Conservation (phyloP, 2,113 vertebrate species). For the Dicentrarchus labrax region DNA sequence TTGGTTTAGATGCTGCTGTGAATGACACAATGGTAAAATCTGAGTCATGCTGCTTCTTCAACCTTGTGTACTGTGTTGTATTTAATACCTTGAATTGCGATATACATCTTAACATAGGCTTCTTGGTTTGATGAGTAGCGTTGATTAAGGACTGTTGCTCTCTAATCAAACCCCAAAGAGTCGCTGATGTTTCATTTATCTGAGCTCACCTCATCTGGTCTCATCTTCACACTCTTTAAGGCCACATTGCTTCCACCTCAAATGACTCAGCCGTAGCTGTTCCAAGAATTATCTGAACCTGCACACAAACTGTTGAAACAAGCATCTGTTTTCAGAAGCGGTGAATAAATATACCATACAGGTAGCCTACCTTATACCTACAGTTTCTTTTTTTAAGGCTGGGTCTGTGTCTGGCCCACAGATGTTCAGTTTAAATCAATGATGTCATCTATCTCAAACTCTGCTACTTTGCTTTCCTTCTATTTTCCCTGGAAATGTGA, state of each 20-base stretch:
- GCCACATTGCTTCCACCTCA: not conserved
- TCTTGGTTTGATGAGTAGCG: too few relatives aligned
- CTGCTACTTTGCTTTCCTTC: constrained; percentile 48
- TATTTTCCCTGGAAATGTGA: constrained; percentile 53
- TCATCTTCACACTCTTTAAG: not conserved
- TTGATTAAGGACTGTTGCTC: not conserved
- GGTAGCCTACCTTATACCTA: constrained; percentile 11
- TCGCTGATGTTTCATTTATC: constrained; percentile 1
- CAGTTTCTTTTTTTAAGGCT: constrained; percentile 32
- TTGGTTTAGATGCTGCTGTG: not conserved
- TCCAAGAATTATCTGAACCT: not conserved
- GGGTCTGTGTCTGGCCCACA: constrained; percentile 44
- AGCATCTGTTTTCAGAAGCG: not conserved
- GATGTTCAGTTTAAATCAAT: constrained; percentile 64
- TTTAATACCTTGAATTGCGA: not conserved
- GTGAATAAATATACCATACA: constrained; percentile 15
- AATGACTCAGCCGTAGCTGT: not conserved
- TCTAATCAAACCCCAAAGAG: not conserved
- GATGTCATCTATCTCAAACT: constrained; percentile 58
- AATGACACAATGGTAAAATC: not conserved
- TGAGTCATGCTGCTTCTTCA: not conserved
- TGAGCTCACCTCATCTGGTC: constrained; percentile 4
- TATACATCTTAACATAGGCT: not conserved
- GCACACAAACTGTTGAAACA: not conserved
- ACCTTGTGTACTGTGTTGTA: too few relatives aligned